phyloP scores from a whole-genome alignment of 2,113 vertebrate genomes.

The Lynx canadensis region DNA sequence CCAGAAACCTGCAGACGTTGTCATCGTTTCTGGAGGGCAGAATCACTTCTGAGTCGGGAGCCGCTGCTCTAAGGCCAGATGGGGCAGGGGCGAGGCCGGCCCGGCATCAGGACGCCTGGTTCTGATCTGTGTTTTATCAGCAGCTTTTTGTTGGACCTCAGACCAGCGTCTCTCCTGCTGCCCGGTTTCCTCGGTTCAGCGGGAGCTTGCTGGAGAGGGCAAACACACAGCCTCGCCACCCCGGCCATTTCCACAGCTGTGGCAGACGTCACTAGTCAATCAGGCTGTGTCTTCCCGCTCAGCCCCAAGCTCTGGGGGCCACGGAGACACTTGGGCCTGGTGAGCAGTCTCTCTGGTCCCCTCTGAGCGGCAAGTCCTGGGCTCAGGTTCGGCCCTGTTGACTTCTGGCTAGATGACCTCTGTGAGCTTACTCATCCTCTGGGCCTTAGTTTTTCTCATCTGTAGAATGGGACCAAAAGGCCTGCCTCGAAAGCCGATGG shows the following conservation, averaged over 20 bases:
- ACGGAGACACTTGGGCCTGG: background rate
- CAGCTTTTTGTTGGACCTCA: background rate
- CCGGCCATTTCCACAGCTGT: background rate
- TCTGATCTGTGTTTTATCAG: background rate
- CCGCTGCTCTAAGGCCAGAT: background rate
- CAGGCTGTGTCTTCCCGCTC: no score
- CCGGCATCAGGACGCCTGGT: background rate
- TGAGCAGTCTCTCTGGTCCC: background rate
- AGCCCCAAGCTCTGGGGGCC: background rate
- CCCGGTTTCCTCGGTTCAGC: background rate
- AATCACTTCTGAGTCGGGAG: background rate
- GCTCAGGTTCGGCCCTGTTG: background rate
- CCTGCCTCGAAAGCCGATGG: background rate
- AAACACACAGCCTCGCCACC: accelerated
- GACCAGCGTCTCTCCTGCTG: background rate
- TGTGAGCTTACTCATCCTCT: background rate
- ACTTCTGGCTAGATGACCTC: background rate
- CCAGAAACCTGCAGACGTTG: background rate
- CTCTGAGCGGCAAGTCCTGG: background rate
- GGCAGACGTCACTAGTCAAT: background rate
- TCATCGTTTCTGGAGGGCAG: background rate
- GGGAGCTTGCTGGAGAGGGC: background rate
- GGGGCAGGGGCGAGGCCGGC: background rate
- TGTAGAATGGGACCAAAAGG: background rate
- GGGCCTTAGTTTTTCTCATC: background rate